Evolutionary conservation across 2,113 vertebrate species (phyloP).

Genomic region (Cyphomyrus plagiostoma): DNA sequence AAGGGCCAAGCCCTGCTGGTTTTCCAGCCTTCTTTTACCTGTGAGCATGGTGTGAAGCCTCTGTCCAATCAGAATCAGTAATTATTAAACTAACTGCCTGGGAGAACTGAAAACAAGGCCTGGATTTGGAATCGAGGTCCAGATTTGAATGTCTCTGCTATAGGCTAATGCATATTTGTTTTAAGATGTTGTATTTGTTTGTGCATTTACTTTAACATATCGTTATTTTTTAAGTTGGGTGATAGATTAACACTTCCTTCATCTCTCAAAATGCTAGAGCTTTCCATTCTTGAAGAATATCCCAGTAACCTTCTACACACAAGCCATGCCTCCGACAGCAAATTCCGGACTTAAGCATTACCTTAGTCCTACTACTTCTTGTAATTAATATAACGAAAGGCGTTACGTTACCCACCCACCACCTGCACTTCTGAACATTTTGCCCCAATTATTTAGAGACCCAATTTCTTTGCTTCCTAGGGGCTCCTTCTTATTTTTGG

Average conservation of each 20-base stretch:
- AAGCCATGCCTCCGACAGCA: neutral
- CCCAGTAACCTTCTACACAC: neutral
- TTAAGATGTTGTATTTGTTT: neutral
- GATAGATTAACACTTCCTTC: neutral
- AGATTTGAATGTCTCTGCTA: neutral
- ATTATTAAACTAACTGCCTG: neutral
- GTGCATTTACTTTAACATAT: neutral
- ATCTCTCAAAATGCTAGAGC: neutral
- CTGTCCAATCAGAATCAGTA: neutral
- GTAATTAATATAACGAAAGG: neutral
- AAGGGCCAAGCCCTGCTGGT: neutral
- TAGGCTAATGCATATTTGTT: neutral
- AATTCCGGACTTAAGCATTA: neutral
- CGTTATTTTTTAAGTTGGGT: neutral
- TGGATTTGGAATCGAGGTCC: neutral
- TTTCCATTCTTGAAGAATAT: neutral
- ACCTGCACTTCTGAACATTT: neutral
- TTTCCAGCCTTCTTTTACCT: neutral
- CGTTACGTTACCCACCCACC: neutral
- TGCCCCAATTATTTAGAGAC: neutral
- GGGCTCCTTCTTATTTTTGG: neutral
- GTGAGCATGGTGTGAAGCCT: neutral
- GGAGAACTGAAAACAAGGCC: neutral
- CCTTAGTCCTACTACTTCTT: neutral
- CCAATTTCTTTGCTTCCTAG: neutral